Percentiles rank a stretch among this genome's conserved stretches.
Evolutionary conservation across 2,113 vertebrate species (phyloP).

Genomic region (Saguinus imperator): DNA sequence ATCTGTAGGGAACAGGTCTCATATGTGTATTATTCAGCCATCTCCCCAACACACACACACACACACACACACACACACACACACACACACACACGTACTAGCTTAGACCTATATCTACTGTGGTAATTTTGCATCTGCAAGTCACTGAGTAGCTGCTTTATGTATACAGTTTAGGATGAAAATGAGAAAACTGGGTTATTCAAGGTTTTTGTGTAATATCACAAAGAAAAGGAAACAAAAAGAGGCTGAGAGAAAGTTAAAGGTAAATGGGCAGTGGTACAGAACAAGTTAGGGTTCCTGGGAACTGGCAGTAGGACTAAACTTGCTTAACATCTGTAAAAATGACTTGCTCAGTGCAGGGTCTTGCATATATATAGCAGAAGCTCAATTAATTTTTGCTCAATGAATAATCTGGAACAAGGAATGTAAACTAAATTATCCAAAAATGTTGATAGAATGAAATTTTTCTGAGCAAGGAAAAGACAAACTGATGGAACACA

Average conservation of each 20-base stretch:
- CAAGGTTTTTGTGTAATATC: background rate
- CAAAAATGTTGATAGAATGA: background rate
- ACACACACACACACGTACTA: background rate
- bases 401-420: background rate
- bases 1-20: background rate
- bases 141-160: background rate
- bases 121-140: background rate
- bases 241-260: background rate
- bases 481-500: background rate
- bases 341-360: background rate
- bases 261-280: background rate
- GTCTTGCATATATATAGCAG: background rate
- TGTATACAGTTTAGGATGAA: background rate
- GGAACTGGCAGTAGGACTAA: background rate
- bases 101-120: background rate
- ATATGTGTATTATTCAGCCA: background rate
- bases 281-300: background rate
- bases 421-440: background rate
- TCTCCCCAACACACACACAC: background rate
- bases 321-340: background rate
- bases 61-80: background rate
- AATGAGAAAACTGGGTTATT: background rate
- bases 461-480: background rate
- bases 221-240: background rate
- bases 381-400: conserved; percentile 32